Evolutionary conservation across 2,888 invertebrate genomes (phyloP).

Genomic region (Lissocephala sabroskyi): DNA sequence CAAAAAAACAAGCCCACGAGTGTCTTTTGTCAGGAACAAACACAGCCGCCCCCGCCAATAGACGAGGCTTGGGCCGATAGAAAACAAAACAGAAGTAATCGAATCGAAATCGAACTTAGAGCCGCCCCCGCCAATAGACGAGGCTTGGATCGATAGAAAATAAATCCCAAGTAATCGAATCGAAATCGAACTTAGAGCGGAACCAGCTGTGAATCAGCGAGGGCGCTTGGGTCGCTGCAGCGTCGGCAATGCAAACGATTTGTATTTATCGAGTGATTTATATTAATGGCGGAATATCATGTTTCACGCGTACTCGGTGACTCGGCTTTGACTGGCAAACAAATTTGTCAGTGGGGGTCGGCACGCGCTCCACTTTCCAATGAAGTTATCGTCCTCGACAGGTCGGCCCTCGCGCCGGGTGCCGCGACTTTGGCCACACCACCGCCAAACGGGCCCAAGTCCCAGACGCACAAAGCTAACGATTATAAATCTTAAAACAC

Average conservation of each 20-base stretch:
- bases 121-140: too few species aligned
- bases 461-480: conserved; percentile 16
- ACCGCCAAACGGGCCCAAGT: conserved; percentile 25
- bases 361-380: conserved; percentile 69
- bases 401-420: conserved; percentile 30
- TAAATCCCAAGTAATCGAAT: conserved; percentile 7
- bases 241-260: conserved; percentile 29
- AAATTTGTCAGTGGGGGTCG: conserved; percentile 73
- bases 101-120: neutral
- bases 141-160: too few species aligned
- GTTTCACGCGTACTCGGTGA: conserved; percentile 66
- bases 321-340: conserved; percentile 57
- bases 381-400: conserved; percentile 46
- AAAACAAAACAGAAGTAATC: neutral
- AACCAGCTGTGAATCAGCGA: too few species aligned
- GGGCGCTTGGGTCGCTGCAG: conserved; percentile 18
- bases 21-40: conserved; percentile 59
- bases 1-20: conserved; percentile 64
- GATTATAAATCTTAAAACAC: conserved; percentile 25
- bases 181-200: neutral
- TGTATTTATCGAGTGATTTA: conserved; percentile 65
- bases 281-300: conserved; percentile 68
- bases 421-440: conserved; percentile 3
- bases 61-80: neutral
- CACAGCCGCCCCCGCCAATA: conserved; percentile 1